Evolutionary conservation across 2,888 invertebrate genomes (phyloP).

Genomic region (Slavum lentiscoides): DNA sequence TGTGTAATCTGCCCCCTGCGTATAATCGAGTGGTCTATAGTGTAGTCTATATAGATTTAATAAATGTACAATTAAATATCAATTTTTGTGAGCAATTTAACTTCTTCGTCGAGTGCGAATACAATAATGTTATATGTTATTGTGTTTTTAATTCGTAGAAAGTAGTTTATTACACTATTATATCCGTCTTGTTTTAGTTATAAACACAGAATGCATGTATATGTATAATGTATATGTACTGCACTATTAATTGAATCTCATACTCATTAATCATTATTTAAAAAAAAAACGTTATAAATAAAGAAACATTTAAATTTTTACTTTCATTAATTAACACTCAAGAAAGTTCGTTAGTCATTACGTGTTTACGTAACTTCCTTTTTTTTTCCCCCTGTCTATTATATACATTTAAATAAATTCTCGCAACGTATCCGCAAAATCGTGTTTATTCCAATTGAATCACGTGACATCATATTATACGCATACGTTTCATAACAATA

Average conservation of each 20-base stretch:
- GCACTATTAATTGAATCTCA: conserved; percentile 20
- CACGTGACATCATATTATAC: no score
- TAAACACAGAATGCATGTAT: not conserved
- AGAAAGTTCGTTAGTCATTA: conserved; percentile 17
- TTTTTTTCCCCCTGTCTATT: no score
- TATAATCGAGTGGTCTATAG: no score
- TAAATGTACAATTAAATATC: no score
- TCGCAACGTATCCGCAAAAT: no score
- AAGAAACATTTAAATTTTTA: conserved; percentile 22
- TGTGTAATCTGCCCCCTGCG: no score
- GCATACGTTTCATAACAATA: no score
- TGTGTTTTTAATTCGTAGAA: conserved; percentile 16
- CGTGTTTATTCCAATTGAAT: no score
- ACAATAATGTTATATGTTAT: not conserved
- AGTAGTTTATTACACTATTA: conserved; percentile 1
- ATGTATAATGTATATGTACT: not conserved
- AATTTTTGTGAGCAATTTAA: no score
- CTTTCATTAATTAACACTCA: conserved; percentile 29
- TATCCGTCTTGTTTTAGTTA: conserved; percentile 1
- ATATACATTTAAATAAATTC: no score
- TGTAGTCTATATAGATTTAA: no score
- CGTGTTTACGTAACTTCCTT: not conserved
- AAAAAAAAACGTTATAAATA: not conserved
- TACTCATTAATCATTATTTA: not conserved
- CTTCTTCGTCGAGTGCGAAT: no score